Percentiles rank a stretch among this genome's conserved stretches.
Conservation (phyloP, 2,113 vertebrate species). For the Alectura lathami region DNA sequence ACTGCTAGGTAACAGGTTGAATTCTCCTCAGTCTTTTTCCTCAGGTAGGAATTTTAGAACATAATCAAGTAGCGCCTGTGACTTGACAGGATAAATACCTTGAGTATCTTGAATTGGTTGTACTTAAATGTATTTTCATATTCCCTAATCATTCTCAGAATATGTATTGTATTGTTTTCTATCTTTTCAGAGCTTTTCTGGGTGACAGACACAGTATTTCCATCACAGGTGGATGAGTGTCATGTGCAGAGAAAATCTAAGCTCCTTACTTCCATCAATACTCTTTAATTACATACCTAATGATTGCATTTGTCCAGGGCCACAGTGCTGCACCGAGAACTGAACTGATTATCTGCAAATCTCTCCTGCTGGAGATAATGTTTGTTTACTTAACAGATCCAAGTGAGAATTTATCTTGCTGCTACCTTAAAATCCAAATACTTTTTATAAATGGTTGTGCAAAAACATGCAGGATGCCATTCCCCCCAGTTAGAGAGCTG, state of each 20-base stretch:
- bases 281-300: constrained; percentile 2
- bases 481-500: neutral
- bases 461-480: neutral
- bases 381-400: neutral
- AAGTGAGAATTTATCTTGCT: neutral
- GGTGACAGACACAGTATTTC: neutral
- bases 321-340: neutral
- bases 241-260: neutral
- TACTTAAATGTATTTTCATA: neutral
- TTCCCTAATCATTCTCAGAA: neutral
- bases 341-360: neutral
- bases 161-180: neutral
- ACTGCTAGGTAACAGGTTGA: neutral
- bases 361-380: neutral
- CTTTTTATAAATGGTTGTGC: neutral
- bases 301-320: neutral
- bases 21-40: neutral
- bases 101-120: neutral
- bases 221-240: neutral
- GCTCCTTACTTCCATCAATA: neutral
- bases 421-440: neutral
- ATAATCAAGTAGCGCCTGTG: neutral
- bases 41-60: neutral
- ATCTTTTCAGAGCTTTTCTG: neutral
- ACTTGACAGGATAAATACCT: neutral